A percentile compares a stretch with the other conserved stretches of the same genome.
phyloP scores from a whole-genome alignment of 2,888 invertebrate genomes.

The Conus canariensis region DNA sequence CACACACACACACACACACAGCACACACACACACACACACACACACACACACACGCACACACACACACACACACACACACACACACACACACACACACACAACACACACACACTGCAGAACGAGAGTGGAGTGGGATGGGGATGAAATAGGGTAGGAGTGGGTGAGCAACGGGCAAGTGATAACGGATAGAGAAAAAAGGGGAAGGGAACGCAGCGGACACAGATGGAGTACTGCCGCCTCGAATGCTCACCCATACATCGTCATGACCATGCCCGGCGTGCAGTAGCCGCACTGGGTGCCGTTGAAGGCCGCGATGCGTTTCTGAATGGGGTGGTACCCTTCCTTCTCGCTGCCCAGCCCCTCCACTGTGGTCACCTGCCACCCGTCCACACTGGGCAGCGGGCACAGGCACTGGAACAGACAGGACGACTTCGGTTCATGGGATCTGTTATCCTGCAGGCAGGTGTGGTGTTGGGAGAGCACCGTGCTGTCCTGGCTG shows the following conservation, averaged over 20 bases:
- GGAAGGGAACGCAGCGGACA: neutral
- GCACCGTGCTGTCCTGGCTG: no score
- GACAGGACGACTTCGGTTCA: neutral
- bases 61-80: no score
- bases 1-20: no score
- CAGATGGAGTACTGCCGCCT: neutral
- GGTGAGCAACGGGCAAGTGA: no score
- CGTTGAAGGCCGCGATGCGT: constrained; percentile 84
- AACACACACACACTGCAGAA: no score
- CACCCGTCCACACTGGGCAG: constrained; percentile 84
- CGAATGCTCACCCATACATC: constrained; percentile 84
- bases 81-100: no score
- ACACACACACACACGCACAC: no score
- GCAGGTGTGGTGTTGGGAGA: no score
- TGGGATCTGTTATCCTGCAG: no score
- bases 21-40: no score
- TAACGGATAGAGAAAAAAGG: neutral
- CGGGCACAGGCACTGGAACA: constrained; percentile 83
- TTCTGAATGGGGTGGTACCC: constrained; percentile 87
- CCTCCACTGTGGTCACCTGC: constrained; percentile 87
- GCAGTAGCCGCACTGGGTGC: constrained; percentile 88
- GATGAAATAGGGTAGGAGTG: no score
- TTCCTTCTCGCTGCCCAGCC: constrained; percentile 83
- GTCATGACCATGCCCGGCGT: constrained; percentile 84
- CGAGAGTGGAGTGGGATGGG: no score